Evolutionary conservation across 2,888 invertebrate genomes (phyloP).

Genomic region (Caenorhabditis imperialis): DNA sequence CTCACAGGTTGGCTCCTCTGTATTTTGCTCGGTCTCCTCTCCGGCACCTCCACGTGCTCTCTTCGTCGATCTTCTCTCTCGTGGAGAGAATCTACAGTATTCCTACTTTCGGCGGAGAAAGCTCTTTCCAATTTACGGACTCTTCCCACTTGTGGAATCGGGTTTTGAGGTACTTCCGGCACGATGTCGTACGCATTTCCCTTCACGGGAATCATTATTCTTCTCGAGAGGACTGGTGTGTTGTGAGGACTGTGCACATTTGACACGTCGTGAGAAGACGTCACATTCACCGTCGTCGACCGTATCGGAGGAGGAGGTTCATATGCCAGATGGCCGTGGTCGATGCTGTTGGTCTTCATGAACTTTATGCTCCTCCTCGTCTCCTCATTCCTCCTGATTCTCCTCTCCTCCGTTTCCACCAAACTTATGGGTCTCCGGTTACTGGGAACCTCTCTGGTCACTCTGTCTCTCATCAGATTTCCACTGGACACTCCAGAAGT

Average conservation of each 20-base stretch:
- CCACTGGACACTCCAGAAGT: conserved; percentile 31
- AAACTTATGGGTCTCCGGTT: conserved; percentile 52
- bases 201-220: conserved; percentile 37
- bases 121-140: conserved; percentile 53
- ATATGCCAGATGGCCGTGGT: conserved; percentile 41
- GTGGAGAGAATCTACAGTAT: conserved; percentile 49
- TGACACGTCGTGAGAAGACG: conserved; percentile 42
- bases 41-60: conserved; percentile 22
- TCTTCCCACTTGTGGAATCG: conserved; percentile 43
- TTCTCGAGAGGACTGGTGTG: conserved; percentile 38
- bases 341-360: conserved; percentile 54
- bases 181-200: conserved; percentile 47
- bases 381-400: conserved; percentile 44
- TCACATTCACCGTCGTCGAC: conserved; percentile 4
- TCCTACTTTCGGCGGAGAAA: conserved; percentile 42
- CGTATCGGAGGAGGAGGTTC: conserved; percentile 22
- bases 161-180: conserved; percentile 23
- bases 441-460: conserved; percentile 26
- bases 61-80: conserved; percentile 43
- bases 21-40: conserved; percentile 49
- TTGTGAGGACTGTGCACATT: conserved; percentile 46
- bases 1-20: conserved; percentile 60
- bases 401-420: conserved; percentile 52
- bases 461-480: conserved; percentile 34
- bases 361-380: conserved; percentile 53